These are phyloP conservation scores for Ormyrus nitidulus DNA, from an alignment of 2,888 invertebrate species.

Conservation along the genomic window DNA sequence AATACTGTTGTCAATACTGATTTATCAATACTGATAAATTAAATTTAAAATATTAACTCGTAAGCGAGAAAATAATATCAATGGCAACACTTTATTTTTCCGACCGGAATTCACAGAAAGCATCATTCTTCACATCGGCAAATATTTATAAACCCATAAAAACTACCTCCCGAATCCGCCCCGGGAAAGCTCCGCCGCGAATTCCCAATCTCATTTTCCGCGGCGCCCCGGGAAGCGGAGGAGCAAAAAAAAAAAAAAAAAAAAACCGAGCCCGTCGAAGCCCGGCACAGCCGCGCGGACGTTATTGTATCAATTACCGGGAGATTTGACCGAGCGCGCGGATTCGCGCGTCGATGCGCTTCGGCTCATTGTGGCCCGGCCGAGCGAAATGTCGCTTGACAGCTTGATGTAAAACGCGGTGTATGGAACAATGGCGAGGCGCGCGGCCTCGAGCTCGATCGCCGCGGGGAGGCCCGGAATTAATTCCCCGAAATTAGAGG, in stretches of 20 bases:
- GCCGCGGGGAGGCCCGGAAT: constrained; percentile 5
- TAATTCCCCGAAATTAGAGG: constrained; percentile 30
- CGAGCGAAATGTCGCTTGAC: constrained; percentile 45
- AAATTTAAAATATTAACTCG: too few species aligned
- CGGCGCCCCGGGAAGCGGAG: not conserved
- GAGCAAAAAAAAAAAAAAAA: constrained; percentile 20
- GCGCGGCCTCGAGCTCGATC: constrained; percentile 4
- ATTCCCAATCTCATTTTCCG: not conserved
- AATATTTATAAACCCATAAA: too few species aligned
- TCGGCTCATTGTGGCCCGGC: constrained; percentile 49
- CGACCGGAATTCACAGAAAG: too few species aligned
- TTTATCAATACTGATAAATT: too few species aligned
- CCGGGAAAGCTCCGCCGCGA: too few species aligned
- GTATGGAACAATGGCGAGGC: constrained; percentile 27
- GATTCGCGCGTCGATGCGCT: constrained; percentile 46
- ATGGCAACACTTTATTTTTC: too few species aligned
- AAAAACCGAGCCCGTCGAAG: not conserved
- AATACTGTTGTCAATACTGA: too few species aligned
- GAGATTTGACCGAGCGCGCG: not conserved
- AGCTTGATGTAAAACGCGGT: constrained; percentile 54
- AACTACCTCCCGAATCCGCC: too few species aligned
- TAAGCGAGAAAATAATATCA: too few species aligned
- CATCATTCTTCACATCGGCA: too few species aligned
- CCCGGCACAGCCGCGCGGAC: not conserved
- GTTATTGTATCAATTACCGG: constrained; percentile 44